Evolutionary conservation across 2,888 invertebrate genomes (phyloP), one percentile per base, ranked within the genome.

Genomic region (Lamproptera curius): DNA sequence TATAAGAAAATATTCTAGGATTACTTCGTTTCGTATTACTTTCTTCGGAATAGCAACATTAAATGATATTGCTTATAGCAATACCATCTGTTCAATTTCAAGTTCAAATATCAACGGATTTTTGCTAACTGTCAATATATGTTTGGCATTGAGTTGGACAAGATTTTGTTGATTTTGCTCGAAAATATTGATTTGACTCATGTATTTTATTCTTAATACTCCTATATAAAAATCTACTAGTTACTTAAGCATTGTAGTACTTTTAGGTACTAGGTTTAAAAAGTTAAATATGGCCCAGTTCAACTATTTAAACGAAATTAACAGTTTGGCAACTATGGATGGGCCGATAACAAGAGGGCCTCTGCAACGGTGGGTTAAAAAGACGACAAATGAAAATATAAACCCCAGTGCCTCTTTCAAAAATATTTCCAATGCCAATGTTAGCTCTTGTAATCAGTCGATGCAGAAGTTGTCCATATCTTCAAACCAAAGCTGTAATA

Each of bases 341-440:
- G 94, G 95, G 0, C 93, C 94, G 26, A 87, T 95, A 62, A 92
- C 92, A 8, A 92, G 92, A 62, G 95, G 95, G 0, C 95, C 95
- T 13, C 78, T 90, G 36, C 94, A 95, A 23, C 89, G 95, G 43
- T 95, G 94, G 94, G 93, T 93, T 59, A 93, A 92, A 63, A 93
- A 92, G 65, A 92, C 91, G 63, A 89, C 90, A 55, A 80, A 89
- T 50, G 93, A 94, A 61, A 85, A 89, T 49, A 81, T 90, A 5
- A 90, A 88, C 57, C 84, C 89, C 2, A 88, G 81, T 59, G 62
- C 78, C 9, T 84, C 83, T 0, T 72, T 79, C 51, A 85, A 86
- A 57, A 88, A 86, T 68, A 64, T 87, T 57, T 70, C 82, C 4
- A 90, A 88, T 62, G 63, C 86, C 28, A 92, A 91, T 67, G 62